Conservation (phyloP, 2,888 invertebrate genomes). For the Theretra japonica region DNA sequence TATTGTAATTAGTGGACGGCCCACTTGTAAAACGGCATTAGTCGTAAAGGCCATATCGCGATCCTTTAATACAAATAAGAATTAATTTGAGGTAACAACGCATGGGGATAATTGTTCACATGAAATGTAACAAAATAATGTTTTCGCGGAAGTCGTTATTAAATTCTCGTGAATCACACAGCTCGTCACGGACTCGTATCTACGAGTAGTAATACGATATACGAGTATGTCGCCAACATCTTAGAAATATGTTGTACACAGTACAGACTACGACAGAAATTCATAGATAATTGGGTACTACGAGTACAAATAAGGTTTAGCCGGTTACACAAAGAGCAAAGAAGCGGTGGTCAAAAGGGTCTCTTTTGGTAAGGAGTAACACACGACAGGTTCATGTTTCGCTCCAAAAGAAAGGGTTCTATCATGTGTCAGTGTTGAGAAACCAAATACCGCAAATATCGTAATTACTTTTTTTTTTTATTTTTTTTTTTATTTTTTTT, state of each 20-base stretch:
- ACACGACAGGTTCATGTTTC: no score
- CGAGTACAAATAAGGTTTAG: no score
- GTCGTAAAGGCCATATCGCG: neutral
- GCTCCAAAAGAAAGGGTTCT: no score
- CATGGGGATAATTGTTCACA: neutral
- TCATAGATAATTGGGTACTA: no score
- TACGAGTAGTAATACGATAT: neutral
- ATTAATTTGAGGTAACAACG: neutral
- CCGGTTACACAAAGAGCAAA: no score
- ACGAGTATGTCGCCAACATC: no score
- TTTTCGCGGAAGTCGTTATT: conserved; percentile 6
- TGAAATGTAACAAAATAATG: neutral
- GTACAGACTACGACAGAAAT: neutral
- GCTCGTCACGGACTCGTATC: neutral
- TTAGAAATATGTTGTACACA: neutral
- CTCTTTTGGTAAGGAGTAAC: no score
- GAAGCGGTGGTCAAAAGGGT: no score
- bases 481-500: no score
- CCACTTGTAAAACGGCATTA: neutral
- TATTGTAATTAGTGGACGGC: conserved; percentile 4
- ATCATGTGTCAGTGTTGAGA: no score
- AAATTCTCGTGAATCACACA: conserved; percentile 3
- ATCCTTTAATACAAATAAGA: neutral
- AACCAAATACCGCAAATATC: no score
- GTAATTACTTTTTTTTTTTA: no score